A percentile compares a stretch with the other conserved stretches of the same genome.
These are phyloP conservation scores for Orthosia gracilis DNA, from an alignment of 2,888 invertebrate genomes.

Conservation along the genomic window DNA sequence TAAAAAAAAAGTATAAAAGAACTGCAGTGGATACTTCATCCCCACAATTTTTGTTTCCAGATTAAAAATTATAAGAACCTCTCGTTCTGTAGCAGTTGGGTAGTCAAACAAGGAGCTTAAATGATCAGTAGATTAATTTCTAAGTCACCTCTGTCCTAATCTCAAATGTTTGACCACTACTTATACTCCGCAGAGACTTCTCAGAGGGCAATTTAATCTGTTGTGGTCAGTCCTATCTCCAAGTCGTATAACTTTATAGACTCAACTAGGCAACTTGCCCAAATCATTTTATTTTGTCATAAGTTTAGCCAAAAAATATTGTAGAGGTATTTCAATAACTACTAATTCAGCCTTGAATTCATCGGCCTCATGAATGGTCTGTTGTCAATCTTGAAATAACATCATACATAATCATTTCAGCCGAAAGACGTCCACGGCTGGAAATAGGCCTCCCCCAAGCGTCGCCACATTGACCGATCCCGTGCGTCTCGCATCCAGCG, in stretches of 20 bases:
- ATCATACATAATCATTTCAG: too few species aligned
- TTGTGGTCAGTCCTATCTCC: background rate
- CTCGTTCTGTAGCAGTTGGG: too few species aligned
- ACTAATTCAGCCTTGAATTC: background rate
- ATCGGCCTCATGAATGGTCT: too few species aligned
- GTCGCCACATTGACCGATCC: too few species aligned
- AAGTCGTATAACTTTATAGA: background rate
- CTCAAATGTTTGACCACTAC: constrained; percentile 9
- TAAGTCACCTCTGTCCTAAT: background rate
- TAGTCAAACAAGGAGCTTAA: background rate
- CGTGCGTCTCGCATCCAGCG: too few species aligned
- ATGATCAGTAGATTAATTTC: background rate
- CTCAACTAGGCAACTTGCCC: background rate
- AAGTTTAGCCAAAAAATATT: too few species aligned
- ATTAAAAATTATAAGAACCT: background rate
- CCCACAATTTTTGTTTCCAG: background rate
- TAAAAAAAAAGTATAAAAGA: too few species aligned
- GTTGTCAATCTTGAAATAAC: background rate
- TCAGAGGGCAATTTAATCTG: background rate
- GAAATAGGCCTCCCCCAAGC: too few species aligned
- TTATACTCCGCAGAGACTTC: background rate
- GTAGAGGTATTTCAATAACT: too few species aligned
- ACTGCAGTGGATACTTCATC: too few species aligned
- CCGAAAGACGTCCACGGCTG: too few species aligned
- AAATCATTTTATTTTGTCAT: background rate